Percentiles rank a stretch among this genome's conserved stretches.
Evolutionary conservation across 2,888 invertebrate species (phyloP).

Genomic region (Nineta flava): DNA sequence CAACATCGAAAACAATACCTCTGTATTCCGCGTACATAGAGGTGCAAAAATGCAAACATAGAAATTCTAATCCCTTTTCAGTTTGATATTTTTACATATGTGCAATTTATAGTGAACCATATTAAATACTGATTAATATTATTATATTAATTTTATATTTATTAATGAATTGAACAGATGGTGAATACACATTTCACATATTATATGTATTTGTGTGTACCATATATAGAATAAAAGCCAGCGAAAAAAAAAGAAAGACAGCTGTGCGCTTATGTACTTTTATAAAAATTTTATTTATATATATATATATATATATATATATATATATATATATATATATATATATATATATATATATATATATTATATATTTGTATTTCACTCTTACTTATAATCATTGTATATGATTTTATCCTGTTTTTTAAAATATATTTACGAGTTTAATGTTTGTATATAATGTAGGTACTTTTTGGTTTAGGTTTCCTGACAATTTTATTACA

Average conservation of each 20-base stretch:
- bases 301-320: background rate
- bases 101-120: background rate
- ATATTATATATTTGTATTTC: background rate
- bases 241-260: background rate
- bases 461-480: too few species aligned
- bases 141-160: background rate
- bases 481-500: too few species aligned
- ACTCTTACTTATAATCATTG: too few species aligned
- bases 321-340: constrained; percentile 1
- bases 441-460: too few species aligned
- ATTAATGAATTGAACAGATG: background rate
- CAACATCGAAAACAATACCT: too few species aligned
- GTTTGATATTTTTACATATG: background rate
- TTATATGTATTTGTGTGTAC: too few species aligned
- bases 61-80: too few species aligned
- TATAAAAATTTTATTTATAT: background rate
- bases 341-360: background rate
- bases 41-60: too few species aligned
- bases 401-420: too few species aligned
- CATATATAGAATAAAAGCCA: too few species aligned
- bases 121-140: background rate
- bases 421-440: too few species aligned
- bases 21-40: too few species aligned
- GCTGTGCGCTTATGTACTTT: background rate
- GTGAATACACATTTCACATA: background rate